Base-by-base conservation (phyloP, 35 echinoderm and acorn worm species). In the Chiridota heheva region DNA sequence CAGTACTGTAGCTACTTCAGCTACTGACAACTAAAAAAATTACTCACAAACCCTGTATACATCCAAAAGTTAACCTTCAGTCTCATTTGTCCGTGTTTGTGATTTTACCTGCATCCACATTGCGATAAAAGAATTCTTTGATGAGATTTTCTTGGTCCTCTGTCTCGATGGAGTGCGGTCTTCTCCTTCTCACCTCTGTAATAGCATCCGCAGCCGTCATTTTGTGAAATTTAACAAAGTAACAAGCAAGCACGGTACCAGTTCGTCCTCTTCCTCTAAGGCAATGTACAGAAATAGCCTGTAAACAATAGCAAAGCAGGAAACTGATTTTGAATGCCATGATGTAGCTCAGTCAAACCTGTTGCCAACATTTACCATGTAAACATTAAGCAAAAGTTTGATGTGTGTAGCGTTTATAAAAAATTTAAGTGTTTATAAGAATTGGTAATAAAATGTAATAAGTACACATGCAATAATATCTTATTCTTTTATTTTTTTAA, bases 281-380 rank as follows among this genome's bases (percentile, higher is more conserved):
- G 69, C 91, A 95, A 71, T 95, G 91, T 16, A 95, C 91, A 17
- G 91, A 77, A 7, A 95, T 80, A 58, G 91, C 86, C 91, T 95
- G 64, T 3, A n/a, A n/a, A n/a, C n/a, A 12, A 12, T 51, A 8
- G 8, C n/a, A n/a, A n/a, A 51, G 8, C 8, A n/a, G 47, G n/a
- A 12, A 51, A 51, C 8, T 51, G n/a, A 51, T 51, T 8, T n/a
- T 12, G 8, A 12, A n/a, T 51, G n/a, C 8, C n/a, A 12, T 8
- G 47, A 51, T 51, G 47, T 12, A n/a, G n/a, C n/a, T 51, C n/a
- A 51, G n/a, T 12, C n/a, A 51, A 8, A 51, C n/a, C 47, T 51
- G n/a, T 51, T 8, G 47, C 8, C 8, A 51, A 8, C 8, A 51
- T 51, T 8, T 12, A 51, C 8, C n/a, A n/a, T 51, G 47, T 12